Percentiles rank a stretch among this genome's conserved stretches.
phyloP scores from a whole-genome alignment of 2,888 invertebrate genomes.

The Formica aserva region DNA sequence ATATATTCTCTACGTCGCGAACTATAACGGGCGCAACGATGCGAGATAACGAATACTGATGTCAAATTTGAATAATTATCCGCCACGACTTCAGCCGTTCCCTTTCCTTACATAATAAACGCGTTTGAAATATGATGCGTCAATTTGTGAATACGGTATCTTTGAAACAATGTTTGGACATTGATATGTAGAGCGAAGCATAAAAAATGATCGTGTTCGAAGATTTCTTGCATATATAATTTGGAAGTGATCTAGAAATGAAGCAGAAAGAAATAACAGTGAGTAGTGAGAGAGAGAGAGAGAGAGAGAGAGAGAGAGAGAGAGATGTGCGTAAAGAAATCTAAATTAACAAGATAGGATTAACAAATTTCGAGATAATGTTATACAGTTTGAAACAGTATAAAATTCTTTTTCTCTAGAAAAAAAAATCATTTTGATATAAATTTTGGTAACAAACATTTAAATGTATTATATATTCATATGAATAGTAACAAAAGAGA shows the following conservation, averaged over 20 bases:
- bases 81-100: conserved; percentile 44
- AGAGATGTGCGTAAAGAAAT: neutral
- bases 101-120: conserved; percentile 62
- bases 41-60: conserved; percentile 70
- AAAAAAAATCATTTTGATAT: neutral
- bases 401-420: neutral
- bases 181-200: neutral
- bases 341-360: neutral
- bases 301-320: neutral
- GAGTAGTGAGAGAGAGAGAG: neutral
- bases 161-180: neutral
- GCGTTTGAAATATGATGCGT: conserved; percentile 47
- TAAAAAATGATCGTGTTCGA: neutral
- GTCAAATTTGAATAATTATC: conserved; percentile 73
- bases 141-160: conserved; percentile 64
- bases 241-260: neutral
- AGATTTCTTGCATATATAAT: neutral
- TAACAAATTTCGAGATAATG: neutral
- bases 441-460: neutral
- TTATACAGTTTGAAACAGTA: neutral
- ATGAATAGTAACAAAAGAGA: neutral
- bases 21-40: conserved; percentile 65
- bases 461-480: neutral
- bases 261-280: neutral
- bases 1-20: conserved; percentile 44